Percentiles rank a stretch among this genome's conserved stretches.
Conservation (phyloP, 2,888 invertebrate genomes). For the Perithous albicinctus region DNA sequence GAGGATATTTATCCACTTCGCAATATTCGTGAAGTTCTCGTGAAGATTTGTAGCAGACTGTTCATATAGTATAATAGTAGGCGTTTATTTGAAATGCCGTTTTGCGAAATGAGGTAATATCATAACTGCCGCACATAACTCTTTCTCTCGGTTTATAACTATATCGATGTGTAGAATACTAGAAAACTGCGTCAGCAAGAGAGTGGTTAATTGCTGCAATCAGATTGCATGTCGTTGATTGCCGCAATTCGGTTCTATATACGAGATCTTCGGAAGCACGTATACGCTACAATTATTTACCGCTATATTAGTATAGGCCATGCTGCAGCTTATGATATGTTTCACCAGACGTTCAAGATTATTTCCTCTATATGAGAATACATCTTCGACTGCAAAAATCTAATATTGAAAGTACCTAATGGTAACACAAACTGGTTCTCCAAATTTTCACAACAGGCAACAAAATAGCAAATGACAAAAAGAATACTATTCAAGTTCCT, state of each 20-base stretch:
- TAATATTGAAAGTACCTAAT: background rate
- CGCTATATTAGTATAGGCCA: conserved; percentile 33
- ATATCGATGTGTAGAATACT: conserved; percentile 8
- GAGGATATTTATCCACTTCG: conserved; percentile 4
- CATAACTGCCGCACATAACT: conserved; percentile 16
- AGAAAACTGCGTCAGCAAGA: conserved; percentile 1
- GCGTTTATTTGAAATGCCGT: conserved; percentile 31
- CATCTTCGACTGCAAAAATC: background rate
- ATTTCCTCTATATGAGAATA: conserved; percentile 1
- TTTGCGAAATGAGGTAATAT: conserved; percentile 58
- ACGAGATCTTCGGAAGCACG: conserved; percentile 59
- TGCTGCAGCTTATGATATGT: background rate
- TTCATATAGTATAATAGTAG: background rate
- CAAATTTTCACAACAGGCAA: background rate
- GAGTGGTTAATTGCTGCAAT: conserved; percentile 65
- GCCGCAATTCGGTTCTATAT: conserved; percentile 63
- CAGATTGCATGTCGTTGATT: conserved; percentile 66
- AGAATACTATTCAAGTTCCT: too few species aligned
- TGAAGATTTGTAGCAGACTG: background rate
- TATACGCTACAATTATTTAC: conserved; percentile 65
- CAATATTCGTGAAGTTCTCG: background rate
- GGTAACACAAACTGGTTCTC: background rate
- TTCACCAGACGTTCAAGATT: background rate
- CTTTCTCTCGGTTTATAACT: conserved; percentile 21
- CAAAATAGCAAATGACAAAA: background rate